phyloP scores from a whole-genome alignment of 2,113 vertebrate species.

The Larimichthys polyactis region DNA sequence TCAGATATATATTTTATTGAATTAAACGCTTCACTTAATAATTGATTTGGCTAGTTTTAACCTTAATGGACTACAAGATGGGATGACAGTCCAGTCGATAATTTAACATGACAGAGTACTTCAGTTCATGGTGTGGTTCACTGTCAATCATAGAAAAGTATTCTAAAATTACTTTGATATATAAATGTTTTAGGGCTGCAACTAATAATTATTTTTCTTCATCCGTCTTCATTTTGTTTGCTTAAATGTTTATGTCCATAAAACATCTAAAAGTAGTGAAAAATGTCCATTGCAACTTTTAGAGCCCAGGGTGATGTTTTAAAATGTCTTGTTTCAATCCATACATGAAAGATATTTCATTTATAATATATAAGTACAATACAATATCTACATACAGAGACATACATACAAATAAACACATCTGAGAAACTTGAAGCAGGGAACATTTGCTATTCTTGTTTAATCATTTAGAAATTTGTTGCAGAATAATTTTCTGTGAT shows the following conservation, averaged over 20 bases:
- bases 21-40: background rate
- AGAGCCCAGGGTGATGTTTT: background rate
- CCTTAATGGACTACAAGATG: background rate
- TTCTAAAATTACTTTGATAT: background rate
- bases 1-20: background rate
- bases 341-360: background rate
- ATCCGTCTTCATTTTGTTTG: background rate
- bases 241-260: background rate
- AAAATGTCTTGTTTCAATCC: background rate
- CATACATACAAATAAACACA: no score
- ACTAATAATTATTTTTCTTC: no score
- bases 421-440: no score
- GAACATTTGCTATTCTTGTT: background rate
- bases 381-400: no score
- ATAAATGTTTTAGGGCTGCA: background rate
- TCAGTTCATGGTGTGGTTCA: background rate
- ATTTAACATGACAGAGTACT: background rate
- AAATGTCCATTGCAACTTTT: background rate
- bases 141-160: background rate
- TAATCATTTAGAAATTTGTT: background rate
- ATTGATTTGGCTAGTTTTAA: conserved; percentile 4
- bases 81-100: background rate
- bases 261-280: background rate
- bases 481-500: background rate
- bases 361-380: background rate